These are phyloP conservation scores for Tinea pellionella DNA, from an alignment of 2,888 invertebrate species.

Conservation along the genomic window DNA sequence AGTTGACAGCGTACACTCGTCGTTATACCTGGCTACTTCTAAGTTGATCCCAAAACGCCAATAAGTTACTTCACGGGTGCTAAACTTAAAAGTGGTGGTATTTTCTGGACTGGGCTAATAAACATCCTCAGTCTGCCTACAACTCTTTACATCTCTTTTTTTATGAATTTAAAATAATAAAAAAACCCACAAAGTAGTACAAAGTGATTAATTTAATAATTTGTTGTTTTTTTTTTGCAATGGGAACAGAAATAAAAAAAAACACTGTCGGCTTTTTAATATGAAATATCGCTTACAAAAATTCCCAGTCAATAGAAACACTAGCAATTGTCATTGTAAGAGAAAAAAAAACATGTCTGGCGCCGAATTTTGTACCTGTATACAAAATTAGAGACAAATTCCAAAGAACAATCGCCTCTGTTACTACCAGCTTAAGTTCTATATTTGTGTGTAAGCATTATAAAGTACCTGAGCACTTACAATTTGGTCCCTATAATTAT, in stretches of 20 bases:
- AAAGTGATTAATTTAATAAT: too few relatives aligned
- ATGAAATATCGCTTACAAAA: constrained; percentile 7
- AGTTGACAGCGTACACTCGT: too few relatives aligned
- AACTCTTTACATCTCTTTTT: too few relatives aligned
- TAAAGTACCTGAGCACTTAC: not conserved
- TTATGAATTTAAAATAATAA: too few relatives aligned
- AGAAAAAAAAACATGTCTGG: constrained; percentile 7
- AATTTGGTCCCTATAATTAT: constrained; percentile 5
- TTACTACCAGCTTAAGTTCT: not conserved
- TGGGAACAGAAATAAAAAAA: not conserved
- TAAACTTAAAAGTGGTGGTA: too few relatives aligned
- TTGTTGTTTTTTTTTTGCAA: too few relatives aligned
- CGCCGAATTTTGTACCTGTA: constrained; percentile 1
- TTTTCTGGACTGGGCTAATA: too few relatives aligned
- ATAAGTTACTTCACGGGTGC: too few relatives aligned
- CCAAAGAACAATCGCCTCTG: not conserved
- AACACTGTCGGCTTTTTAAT: not conserved
- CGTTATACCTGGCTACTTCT: too few relatives aligned
- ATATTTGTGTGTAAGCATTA: not conserved
- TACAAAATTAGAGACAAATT: not conserved
- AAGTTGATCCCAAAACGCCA: too few relatives aligned
- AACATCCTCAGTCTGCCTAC: too few relatives aligned
- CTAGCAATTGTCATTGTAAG: constrained; percentile 1
- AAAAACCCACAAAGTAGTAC: too few relatives aligned
- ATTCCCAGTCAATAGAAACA: constrained; percentile 1